Base-by-base conservation (phyloP, 2,113 vertebrate genomes). In the Oryzias celebensis region DNA sequence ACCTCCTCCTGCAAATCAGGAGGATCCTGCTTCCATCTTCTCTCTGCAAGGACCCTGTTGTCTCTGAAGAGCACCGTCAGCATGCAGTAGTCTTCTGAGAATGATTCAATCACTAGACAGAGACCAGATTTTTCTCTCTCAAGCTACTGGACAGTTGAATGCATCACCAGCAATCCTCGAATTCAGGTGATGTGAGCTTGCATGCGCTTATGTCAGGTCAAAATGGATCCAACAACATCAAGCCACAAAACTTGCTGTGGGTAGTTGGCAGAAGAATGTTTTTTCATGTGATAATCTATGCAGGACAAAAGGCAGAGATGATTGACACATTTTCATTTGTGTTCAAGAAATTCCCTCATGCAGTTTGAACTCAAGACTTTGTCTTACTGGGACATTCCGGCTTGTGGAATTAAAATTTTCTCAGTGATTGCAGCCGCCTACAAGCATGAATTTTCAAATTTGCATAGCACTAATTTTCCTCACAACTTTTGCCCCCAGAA, bases 21-120 rank as follows among this genome's bases (percentile, higher is more conserved):
- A 71, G 59, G 52, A 75, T 73, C 71, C 61, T 68, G 58, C 67
- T 65, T 72, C 71, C 74, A 67, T 77, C 68, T 80, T 54, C 44
- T 59, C 75, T 72, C 51, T 46, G 62, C 61, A 74, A 71, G 77
- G 64, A 64, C 66, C 57, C 54, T 0, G 2, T 60, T 55, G 70
- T 75, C 66, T 70, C 69, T 44, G 42, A 65, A 18, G 65, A 77
- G 81, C 73, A 58, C 66, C 59, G 75, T 80, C 78, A 64, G 60
- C 71, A 52, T 62, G 71, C 47, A 36, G 68, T 62, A 71, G 70
- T 82, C 82, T 82, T 63, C 74, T 77, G 77, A 75, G 52, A 70
- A 65, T 62, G 75, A 88, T 76, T 79, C 73, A 87, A 85, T 86
- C 81, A 82, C 78, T 53, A 59, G 63, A 65, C 59, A 78, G 68